Percentiles rank a stretch among this genome's conserved stretches.
These are phyloP conservation scores for Drosophila melanogaster DNA, from an alignment of 1,140 invertebrate species.

Conservation along the genomic window Release_6_plus_ISO1_MT NT_033779.5:7995501-7996000, in stretches of 20 bases:
- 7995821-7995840: conserved; percentile 86
- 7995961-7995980: conserved; percentile 89
- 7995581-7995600: conserved; percentile 91
- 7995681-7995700: conserved; percentile 52
- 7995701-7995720: neutral
- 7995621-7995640: conserved; percentile 61
- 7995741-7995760: conserved; percentile 85
- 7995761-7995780: conserved; percentile 86
- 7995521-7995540: conserved; percentile 90
- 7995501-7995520: conserved; percentile 89
- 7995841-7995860: conserved; percentile 89
- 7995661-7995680: conserved; percentile 58
- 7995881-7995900: conserved; percentile 86
- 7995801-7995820: conserved; percentile 85
- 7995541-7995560: conserved; percentile 88
- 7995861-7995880: conserved; percentile 87
- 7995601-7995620: conserved; percentile 65
- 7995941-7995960: conserved; percentile 86
- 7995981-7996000: conserved; percentile 87
- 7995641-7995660: conserved; percentile 47
- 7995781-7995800: conserved; percentile 86
- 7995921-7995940: conserved; percentile 86
- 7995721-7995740: too few relatives aligned
- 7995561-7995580: conserved; percentile 93
- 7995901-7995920: conserved; percentile 91